phyloP scores from a whole-genome alignment of 2,113 vertebrate genomes.

The Dinomys branickii region DNA sequence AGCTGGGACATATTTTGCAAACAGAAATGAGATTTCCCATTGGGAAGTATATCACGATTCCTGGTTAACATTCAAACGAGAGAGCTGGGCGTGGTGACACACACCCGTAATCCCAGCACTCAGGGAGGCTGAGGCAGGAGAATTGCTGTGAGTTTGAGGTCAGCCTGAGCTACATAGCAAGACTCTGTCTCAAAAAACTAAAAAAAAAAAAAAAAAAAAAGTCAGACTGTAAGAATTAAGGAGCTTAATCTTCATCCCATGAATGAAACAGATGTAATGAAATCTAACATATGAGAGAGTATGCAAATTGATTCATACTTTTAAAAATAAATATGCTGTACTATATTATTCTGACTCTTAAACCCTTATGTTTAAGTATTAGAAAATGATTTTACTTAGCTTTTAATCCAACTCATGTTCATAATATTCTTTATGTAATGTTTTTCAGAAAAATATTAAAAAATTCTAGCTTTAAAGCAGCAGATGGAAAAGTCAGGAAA shows the following conservation, averaged over 20 bases:
- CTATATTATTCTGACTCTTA: conserved; percentile 35
- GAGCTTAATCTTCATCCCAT: conserved; percentile 16
- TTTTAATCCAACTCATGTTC: conserved; percentile 45
- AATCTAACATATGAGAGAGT: conserved; percentile 1
- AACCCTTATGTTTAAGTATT: conserved; percentile 13
- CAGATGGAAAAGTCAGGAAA: conserved; percentile 51
- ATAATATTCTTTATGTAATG: conserved; percentile 65
- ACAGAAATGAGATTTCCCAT: not conserved
- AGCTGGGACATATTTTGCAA: not conserved
- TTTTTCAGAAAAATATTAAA: conserved; percentile 76
- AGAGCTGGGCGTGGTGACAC: too few species aligned
- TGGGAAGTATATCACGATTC: too few species aligned
- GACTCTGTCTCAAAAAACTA: not conserved
- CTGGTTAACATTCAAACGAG: too few species aligned
- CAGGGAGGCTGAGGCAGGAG: too few species aligned
- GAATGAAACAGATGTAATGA: conserved; percentile 35
- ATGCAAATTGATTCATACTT: conserved; percentile 21
- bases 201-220: not conserved
- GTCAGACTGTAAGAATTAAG: conserved; percentile 46
- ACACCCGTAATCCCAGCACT: too few species aligned
- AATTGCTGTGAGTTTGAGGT: too few species aligned
- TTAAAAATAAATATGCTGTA: conserved; percentile 44
- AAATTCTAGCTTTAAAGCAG: conserved; percentile 45
- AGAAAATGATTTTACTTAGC: conserved; percentile 26
- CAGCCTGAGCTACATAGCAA: too few species aligned